These are phyloP conservation scores for Temnothorax nylanderi DNA, from an alignment of 1,140 invertebrate genomes.

Conservation along the genomic window DNA sequence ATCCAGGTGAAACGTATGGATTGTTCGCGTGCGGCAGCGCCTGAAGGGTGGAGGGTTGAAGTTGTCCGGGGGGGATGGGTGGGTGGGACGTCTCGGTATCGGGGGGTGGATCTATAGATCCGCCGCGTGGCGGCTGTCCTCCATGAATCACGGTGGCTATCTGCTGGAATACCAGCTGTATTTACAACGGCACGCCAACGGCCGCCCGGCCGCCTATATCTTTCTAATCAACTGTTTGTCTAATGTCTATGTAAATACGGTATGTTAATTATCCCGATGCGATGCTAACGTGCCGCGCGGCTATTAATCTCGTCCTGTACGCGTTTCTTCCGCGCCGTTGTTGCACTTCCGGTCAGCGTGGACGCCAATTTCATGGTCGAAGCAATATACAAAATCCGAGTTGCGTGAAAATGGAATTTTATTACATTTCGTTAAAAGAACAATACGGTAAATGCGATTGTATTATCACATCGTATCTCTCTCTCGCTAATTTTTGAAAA, in stretches of 20 bases:
- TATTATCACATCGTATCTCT: background rate
- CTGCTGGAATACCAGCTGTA: conserved; percentile 77
- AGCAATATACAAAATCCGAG: conserved; percentile 50
- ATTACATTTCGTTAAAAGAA: background rate
- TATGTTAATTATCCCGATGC: conserved; percentile 78
- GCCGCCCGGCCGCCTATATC: conserved; percentile 72
- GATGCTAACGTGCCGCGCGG: conserved; percentile 75
- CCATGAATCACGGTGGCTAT: conserved; percentile 81
- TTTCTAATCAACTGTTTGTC: conserved; percentile 80
- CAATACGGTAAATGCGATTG: background rate
- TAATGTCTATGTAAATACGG: conserved; percentile 80
- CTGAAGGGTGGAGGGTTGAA: conserved; percentile 33
- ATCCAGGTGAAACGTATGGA: conserved; percentile 81
- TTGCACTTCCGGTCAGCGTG: conserved; percentile 57
- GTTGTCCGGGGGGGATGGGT: background rate
- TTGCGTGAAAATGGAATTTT: conserved; percentile 13
- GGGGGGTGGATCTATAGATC: conserved; percentile 79
- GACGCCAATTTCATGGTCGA: conserved; percentile 58
- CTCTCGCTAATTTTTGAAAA: background rate
- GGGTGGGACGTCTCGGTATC: conserved; percentile 78
- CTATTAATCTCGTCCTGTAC: conserved; percentile 74
- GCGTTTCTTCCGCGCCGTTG: conserved; percentile 70
- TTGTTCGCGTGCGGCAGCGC: conserved; percentile 78
- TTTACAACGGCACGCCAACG: conserved; percentile 78
- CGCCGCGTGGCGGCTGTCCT: conserved; percentile 73